A percentile compares a stretch with the other conserved stretches of the same genome.
These are phyloP conservation scores for Drosophila pegasa DNA, from an alignment of 2,888 invertebrate genomes.

Conservation along the genomic window DNA sequence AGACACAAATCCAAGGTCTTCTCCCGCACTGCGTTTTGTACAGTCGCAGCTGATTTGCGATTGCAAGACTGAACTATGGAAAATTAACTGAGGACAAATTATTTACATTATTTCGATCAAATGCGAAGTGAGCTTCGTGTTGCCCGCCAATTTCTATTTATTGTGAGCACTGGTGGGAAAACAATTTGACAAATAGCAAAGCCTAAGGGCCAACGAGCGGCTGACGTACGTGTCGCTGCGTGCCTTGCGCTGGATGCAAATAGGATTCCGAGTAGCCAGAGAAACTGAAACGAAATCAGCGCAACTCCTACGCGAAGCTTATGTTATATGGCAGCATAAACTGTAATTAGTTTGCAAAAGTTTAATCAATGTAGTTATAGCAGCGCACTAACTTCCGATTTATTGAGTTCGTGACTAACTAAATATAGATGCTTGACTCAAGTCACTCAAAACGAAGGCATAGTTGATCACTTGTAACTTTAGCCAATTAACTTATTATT, in stretches of 20 bases:
- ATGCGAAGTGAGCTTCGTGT: constrained; percentile 34
- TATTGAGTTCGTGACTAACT: background rate
- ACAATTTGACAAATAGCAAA: constrained; percentile 20
- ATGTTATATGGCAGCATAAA: background rate
- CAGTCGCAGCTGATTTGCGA: constrained; percentile 16
- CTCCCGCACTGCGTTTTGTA: background rate
- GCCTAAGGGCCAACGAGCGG: constrained; percentile 1
- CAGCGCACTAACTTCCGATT: background rate
- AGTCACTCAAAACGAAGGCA: too few species aligned
- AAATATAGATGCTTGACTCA: too few species aligned
- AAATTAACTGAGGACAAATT: constrained; percentile 36
- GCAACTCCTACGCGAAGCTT: background rate
- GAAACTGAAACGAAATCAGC: background rate
- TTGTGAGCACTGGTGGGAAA: constrained; percentile 12
- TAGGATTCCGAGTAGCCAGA: background rate
- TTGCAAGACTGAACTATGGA: constrained; percentile 18
- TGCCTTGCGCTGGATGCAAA: constrained; percentile 28
- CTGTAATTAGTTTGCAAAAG: background rate
- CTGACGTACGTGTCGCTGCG: constrained; percentile 59
- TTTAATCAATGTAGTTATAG: background rate
- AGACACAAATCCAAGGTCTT: background rate
- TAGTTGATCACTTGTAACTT: too few species aligned
- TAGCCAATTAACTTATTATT: too few species aligned
- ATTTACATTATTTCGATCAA: constrained; percentile 47
- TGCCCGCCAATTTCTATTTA: constrained; percentile 2